Evolutionary conservation across 2,113 vertebrate species (phyloP), one percentile per base, ranked within the genome.

Genomic region (Acanthochromis polyacanthus): DNA sequence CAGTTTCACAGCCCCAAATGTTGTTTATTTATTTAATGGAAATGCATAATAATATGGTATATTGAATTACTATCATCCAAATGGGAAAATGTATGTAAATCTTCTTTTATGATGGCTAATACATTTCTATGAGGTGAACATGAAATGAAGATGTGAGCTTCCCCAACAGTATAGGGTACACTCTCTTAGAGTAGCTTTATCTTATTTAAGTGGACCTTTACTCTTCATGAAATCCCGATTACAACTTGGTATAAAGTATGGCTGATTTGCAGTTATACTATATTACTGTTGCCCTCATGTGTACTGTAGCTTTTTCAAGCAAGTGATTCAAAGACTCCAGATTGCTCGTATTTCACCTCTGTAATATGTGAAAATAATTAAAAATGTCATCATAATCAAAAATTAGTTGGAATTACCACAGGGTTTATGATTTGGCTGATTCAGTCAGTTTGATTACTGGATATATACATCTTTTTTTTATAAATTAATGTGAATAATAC

Each of bases 401-500:
- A 88, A 85, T 80, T 73, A 60, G 87, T 86, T 86, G 78, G 85
- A 85, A 82, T 89, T 80, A 77, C 84, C 74, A 92, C 90, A 91
- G 85, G 88, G 84, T 81, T 82, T 89, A 81, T 68, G 85, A 88
- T 91, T 93, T 82, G 81, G 89, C 64, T 90, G 79, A 83, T 93
- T 85, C 71, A 90, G 82, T 90, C 85, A 77, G 84, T 91, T 89
- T 90, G 87, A 82, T 92, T 90, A 91, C 78, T 87, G 80, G 90
- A 83, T 92, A 92, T 93, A 90, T 81, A 81, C 76, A 87, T 84
- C 76, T 87, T 93, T 94, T 92, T 25, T 88, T 91, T 91, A 93
- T 88, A 86, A 88, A 87, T 88, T 50, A 89, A 89, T 93, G 92
- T 94, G 88, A 93, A 94, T 92, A 89, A 85, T 88, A 91, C 85